Percentiles rank a stretch among this genome's conserved stretches.
Conservation (phyloP, 2,113 vertebrate genomes). For the Psophia crepitans region DNA sequence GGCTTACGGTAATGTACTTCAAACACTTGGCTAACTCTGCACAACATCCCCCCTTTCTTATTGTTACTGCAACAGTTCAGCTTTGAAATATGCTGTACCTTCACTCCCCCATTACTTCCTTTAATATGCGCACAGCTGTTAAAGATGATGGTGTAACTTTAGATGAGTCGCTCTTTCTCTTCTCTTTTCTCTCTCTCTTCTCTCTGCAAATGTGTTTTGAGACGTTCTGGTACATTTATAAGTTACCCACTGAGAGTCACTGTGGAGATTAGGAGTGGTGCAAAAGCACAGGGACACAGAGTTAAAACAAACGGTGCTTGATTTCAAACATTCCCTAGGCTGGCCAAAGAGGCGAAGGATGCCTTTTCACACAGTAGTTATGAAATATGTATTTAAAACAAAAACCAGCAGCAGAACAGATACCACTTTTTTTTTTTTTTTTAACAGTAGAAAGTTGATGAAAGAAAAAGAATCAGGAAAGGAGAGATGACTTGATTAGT, state of each 20-base stretch:
- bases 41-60: constrained; percentile 74
- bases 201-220: constrained; percentile 35
- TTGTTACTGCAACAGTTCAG: constrained; percentile 72
- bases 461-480: neutral
- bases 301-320: neutral
- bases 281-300: constrained; percentile 37
- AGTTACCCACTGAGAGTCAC: constrained; percentile 54
- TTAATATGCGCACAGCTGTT: constrained; percentile 76
- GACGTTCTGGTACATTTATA: constrained; percentile 54
- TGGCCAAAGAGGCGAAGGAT: neutral
- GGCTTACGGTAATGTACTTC: constrained; percentile 85
- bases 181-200: neutral
- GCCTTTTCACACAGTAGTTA: neutral
- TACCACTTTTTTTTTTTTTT: neutral
- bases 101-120: constrained; percentile 76
- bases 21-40: constrained; percentile 83
- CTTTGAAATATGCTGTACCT: constrained; percentile 84
- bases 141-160: constrained; percentile 61
- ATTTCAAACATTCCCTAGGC: neutral
- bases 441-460: neutral
- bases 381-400: neutral
- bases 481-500: neutral
- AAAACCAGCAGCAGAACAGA: neutral
- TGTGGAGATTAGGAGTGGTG: constrained; percentile 8
- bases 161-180: constrained; percentile 42